A percentile compares a stretch with the other conserved stretches of the same genome.
phyloP scores from a whole-genome alignment of 1,140 invertebrate genomes.

The Drosophila nikananu region DNA sequence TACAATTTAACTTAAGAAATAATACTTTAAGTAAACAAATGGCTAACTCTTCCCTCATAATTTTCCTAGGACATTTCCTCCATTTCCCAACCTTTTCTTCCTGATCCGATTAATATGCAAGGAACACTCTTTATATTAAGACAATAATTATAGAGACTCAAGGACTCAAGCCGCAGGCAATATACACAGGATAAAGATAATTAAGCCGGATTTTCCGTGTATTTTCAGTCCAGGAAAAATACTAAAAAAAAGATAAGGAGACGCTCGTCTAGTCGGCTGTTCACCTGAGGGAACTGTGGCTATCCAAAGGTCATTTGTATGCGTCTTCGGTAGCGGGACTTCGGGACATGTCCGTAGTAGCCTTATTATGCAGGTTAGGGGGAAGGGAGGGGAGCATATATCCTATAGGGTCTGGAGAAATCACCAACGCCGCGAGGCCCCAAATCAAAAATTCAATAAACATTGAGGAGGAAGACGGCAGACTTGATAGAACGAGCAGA shows the following conservation, averaged over 20 bases:
- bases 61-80: background rate
- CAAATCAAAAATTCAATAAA: conserved; percentile 51
- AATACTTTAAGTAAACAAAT: too few species aligned
- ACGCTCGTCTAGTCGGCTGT: conserved; percentile 21
- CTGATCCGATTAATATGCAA: conserved; percentile 29
- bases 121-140: conserved; percentile 10
- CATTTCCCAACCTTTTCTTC: background rate
- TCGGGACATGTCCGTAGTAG: conserved; percentile 36
- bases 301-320: conserved; percentile 43
- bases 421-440: conserved; percentile 10
- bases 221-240: conserved; percentile 1
- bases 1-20: background rate
- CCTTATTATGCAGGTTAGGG: conserved; percentile 14
- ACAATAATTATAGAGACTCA: conserved; percentile 22
- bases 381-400: background rate
- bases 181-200: conserved; percentile 25
- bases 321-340: conserved; percentile 34
- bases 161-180: background rate
- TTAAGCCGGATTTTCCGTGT: conserved; percentile 31
- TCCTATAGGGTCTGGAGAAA: conserved; percentile 8
- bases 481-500: conserved; percentile 30
- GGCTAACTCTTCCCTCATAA: background rate
- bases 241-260: background rate
- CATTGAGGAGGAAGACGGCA: conserved; percentile 12
- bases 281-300: conserved; percentile 27